Conservation (phyloP, 2,113 vertebrate genomes). For the Corynorhinus townsendii region DNA sequence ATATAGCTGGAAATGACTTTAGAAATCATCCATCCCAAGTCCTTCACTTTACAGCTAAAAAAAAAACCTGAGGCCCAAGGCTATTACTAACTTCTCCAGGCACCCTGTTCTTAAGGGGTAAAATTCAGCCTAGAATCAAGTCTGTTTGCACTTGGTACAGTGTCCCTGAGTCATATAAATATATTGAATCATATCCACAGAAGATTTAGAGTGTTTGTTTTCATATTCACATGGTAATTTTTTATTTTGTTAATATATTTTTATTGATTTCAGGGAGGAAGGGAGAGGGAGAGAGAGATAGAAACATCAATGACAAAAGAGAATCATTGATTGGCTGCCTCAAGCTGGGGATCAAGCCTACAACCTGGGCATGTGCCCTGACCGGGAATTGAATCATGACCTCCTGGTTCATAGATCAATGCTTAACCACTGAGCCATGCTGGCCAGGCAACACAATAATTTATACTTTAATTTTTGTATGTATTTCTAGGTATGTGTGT, state of each 20-base stretch:
- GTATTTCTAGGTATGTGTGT: background rate
- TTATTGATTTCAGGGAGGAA: background rate
- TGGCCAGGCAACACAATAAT: background rate
- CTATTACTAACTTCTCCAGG: background rate
- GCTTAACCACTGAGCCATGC: too few species aligned
- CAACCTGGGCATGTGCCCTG: too few species aligned
- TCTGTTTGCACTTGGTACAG: background rate
- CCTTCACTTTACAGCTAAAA: constrained; percentile 38
- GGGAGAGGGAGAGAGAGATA: too few species aligned
- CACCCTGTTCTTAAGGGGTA: background rate
- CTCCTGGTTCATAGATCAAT: too few species aligned
- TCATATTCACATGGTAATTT: background rate
- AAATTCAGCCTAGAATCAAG: background rate
- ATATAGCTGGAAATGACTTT: constrained; percentile 38
- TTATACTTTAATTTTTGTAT: background rate
- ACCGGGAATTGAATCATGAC: too few species aligned
- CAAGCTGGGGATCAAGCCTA: too few species aligned
- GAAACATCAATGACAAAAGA: too few species aligned
- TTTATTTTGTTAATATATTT: background rate
- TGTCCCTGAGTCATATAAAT: background rate
- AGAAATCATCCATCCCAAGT: constrained; percentile 9
- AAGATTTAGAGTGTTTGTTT: background rate
- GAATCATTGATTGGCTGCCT: too few species aligned
- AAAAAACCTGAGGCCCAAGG: background rate
- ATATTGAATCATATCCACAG: background rate